These are phyloP conservation scores for Cheilosia impressa DNA, from an alignment of 2,888 invertebrate genomes.

Conservation along the genomic window DNA sequence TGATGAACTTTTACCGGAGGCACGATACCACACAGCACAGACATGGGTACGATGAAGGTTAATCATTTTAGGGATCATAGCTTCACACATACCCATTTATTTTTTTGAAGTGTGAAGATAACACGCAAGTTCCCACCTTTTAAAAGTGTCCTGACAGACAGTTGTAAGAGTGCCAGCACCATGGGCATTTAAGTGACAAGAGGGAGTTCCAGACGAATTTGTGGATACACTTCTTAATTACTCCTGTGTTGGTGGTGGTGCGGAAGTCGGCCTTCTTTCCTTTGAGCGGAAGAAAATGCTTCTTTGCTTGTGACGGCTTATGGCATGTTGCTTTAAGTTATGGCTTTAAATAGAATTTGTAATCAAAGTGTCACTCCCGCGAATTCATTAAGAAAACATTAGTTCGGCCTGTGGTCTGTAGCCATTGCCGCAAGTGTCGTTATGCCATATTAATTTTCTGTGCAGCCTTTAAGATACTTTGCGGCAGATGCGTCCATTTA, in stretches of 20 bases:
- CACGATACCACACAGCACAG: background rate
- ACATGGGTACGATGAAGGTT: background rate
- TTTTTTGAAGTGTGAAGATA: background rate
- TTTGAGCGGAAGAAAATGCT: background rate
- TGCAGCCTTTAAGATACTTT: background rate
- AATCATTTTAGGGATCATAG: background rate
- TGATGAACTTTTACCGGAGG: background rate
- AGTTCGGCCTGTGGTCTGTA: background rate
- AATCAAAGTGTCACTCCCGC: background rate
- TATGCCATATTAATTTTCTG: background rate
- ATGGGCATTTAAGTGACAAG: constrained; percentile 17
- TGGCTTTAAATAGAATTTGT: constrained; percentile 5
- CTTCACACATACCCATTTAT: no score
- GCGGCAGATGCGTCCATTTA: background rate
- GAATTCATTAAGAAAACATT: constrained; percentile 11
- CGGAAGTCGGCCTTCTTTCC: background rate
- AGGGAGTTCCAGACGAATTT: constrained; percentile 10
- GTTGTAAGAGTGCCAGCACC: background rate
- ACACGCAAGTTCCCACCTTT: constrained; percentile 13
- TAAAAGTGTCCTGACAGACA: background rate
- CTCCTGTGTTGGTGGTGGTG: background rate
- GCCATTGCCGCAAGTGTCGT: background rate
- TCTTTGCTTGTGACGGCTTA: background rate
- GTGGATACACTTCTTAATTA: constrained; percentile 14
- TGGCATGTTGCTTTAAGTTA: background rate